phyloP scores from a whole-genome alignment of 2,797 vertebrate species.

The Sebastes itinus region DNA sequence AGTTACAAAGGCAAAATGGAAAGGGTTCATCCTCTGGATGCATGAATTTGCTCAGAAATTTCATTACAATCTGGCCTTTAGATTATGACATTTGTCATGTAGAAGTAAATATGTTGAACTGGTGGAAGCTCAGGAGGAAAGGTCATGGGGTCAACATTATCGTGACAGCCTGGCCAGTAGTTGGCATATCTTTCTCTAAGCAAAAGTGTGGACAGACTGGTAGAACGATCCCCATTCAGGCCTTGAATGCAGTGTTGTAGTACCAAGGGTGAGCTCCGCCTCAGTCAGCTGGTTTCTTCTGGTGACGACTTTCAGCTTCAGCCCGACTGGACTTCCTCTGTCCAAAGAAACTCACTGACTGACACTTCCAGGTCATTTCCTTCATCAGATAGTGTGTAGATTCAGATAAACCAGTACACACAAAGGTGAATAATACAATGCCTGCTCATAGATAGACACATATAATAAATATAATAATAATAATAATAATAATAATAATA shows the following conservation, averaged over 20 bases:
- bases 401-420: constrained; percentile 39
- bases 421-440: neutral
- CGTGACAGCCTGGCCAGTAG: neutral
- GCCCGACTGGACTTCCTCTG: constrained; percentile 52
- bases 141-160: neutral
- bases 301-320: neutral
- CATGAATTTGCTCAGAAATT: neutral
- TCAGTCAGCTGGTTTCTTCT: neutral
- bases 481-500: too few relatives aligned
- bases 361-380: constrained; percentile 78
- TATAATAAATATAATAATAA: too few relatives aligned
- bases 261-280: neutral
- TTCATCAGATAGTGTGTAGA: constrained; percentile 72
- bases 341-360: constrained; percentile 66
- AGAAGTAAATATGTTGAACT: neutral
- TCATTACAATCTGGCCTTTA: neutral
- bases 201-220: neutral
- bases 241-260: neutral
- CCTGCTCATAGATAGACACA: neutral
- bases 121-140: neutral
- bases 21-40: neutral
- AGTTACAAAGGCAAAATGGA: neutral
- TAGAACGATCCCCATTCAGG: neutral
- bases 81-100: neutral
- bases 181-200: neutral